Evolutionary conservation across 2,113 vertebrate species (phyloP), one percentile per base, ranked within the genome.

Genomic region (Numenius arquata): DNA sequence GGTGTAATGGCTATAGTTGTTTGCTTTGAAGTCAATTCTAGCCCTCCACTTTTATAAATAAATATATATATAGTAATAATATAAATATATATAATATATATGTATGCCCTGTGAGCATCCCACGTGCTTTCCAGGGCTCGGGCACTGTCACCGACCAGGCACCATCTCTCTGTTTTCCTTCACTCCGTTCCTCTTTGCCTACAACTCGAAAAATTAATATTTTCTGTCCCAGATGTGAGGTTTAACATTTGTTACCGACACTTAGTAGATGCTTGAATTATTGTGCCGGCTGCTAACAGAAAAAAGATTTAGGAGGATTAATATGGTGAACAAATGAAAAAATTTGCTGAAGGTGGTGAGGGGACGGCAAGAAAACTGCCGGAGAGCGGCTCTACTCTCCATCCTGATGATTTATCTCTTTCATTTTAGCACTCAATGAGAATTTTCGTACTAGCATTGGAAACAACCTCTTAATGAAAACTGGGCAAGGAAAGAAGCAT

Each of bases 251-350:
- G 43, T 93, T 90, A 63, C 56, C 2, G 3, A 65, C 79, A 62
- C 13, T 92, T 58, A 88, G 27, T 34, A 52, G 58, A 19, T 18
- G 78, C 71, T 78, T 88, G 74, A 90, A 66, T 81, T 78, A 75
- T 55, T 62, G 65, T 29, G 52, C 86, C 6, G 43, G 74, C 63
- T 72, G 73, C 73, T 61, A 77, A 74, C 55, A 29, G 68, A 30
- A 76, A 72, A 63, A 75, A 88, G 91, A 78, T 94, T 95, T 77
- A 94, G 67, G 59, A 34, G 86, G 70, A 78, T 79, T 82, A 85
- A 82, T 88, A 62, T 19, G 70, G 58, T 52, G 79, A 94, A 85
- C 38, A 77, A 78, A 80, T 73, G 63, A 67, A 93, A 83, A 68
- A 77, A 41, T 17, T 74, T 59, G 65, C 55, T 78, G 73, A 83